Conservation (phyloP, 2,797 vertebrate genomes). For the Sebastes elongatus region DNA sequence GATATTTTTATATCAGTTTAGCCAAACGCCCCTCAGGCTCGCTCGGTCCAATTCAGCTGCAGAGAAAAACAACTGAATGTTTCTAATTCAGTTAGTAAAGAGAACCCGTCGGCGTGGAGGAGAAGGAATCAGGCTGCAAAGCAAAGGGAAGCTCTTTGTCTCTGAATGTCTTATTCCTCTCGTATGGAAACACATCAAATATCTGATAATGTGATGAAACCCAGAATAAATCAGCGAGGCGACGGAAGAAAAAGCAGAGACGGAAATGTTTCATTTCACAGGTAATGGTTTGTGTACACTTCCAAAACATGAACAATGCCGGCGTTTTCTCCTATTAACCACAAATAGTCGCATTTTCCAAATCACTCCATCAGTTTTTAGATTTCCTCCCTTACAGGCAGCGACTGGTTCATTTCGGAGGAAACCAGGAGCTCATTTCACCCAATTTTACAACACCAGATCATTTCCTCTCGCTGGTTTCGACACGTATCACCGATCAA, state of each 20-base stretch:
- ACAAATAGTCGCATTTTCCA: neutral
- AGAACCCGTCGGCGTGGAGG: neutral
- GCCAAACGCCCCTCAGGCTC: constrained; percentile 20
- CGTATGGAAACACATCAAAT: neutral
- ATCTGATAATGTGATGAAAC: constrained; percentile 17
- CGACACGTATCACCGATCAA: neutral
- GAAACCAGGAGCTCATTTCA: neutral
- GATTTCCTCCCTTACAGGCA: neutral
- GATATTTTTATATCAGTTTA: constrained; percentile 53
- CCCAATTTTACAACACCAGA: neutral
- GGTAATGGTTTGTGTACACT: neutral
- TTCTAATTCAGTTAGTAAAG: constrained; percentile 20
- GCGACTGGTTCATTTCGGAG: neutral
- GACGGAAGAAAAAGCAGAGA: neutral
- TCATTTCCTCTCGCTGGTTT: neutral
- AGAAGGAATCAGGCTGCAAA: neutral
- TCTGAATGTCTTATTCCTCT: neutral
- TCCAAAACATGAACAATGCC: neutral
- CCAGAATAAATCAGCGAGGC: neutral
- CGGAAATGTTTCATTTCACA: neutral
- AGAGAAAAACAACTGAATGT: neutral
- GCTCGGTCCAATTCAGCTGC: constrained; percentile 15
- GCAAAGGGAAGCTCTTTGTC: neutral
- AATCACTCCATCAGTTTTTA: neutral
- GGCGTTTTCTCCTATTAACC: neutral